These are phyloP conservation scores for Nettapus auritus DNA, from an alignment of 2,113 vertebrate genomes.

Conservation along the genomic window DNA sequence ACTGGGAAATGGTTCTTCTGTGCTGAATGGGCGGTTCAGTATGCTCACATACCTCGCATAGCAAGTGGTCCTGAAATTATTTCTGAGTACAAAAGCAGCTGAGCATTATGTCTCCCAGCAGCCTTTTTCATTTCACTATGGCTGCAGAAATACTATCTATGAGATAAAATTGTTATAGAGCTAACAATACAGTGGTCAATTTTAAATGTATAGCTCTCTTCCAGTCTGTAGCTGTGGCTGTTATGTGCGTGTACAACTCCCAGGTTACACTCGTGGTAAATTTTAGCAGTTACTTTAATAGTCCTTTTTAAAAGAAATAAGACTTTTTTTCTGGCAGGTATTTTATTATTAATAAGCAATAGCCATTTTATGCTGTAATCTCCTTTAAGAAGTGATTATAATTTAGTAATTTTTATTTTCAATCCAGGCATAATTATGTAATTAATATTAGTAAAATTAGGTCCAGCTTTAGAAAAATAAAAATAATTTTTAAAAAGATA, in stretches of 20 bases:
- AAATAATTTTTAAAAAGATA: background rate
- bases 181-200: background rate
- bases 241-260: background rate
- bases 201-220: conserved; percentile 21
- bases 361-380: background rate
- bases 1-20: background rate
- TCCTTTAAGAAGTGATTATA: background rate
- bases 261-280: background rate
- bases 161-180: conserved; percentile 11
- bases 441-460: background rate
- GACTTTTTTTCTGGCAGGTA: background rate
- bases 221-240: background rate
- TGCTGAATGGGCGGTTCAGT: background rate
- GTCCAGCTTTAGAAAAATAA: background rate
- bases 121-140: background rate
- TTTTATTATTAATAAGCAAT: background rate
- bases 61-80: background rate
- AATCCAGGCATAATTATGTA: background rate
- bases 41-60: background rate
- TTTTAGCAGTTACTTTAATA: conserved; percentile 21
- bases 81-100: background rate
- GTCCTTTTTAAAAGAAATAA: background rate
- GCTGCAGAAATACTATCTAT: background rate
- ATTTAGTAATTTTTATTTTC: background rate
- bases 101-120: background rate